Evolutionary conservation across 2,888 invertebrate genomes (phyloP), one percentile per base, ranked within the genome.

Genomic region (Lysandra bellargus): DNA sequence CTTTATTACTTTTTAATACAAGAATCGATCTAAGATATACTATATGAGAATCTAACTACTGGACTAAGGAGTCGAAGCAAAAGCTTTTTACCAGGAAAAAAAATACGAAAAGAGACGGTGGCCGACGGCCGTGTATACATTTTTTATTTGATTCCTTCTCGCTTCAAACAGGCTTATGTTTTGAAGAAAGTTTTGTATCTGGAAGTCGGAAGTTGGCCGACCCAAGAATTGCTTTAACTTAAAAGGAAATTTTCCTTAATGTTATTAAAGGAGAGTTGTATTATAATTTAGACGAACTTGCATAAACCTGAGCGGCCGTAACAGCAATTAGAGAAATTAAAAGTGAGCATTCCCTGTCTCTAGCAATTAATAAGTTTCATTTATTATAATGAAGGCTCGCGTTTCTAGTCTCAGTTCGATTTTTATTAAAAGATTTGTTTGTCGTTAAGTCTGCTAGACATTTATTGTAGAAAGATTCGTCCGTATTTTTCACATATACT

Each of bases 311-410:
- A 69, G 69, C 69, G 9, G 69, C 69, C 33, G 5, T 69, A 33
- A 69, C 33, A 69, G 69, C 69, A 69, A 69, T 69, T 33, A 69
- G 69, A 69, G 69, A 69, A 69, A 69, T 69, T 69, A 69, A 69
- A 69, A 30, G 69, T 69, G 69, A 69, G 69, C 33, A 69, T 69
- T 33, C 14, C 69, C 12, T 14, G 23, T 69, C 33, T 69, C 69
- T 33, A 33, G 69, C 69, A 69, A 69, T 69, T 69, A 69, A 33
- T 69, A 69, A 69, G 33, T 69, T 69, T 69, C 69, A 33, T 69
- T 69, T 69, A 33, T 69, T 69, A 33, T 69, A 69, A 69, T 69
- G 33, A 69, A 69, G 33, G 14, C 30, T 64, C 69, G 30, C 33
- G 30, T 14, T 69, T 33, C 69, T 33, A 69, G 69, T 69, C 33